These are phyloP conservation scores for Dryas iulia DNA, from an alignment of 1,140 invertebrate species.

Conservation along the genomic window DNA sequence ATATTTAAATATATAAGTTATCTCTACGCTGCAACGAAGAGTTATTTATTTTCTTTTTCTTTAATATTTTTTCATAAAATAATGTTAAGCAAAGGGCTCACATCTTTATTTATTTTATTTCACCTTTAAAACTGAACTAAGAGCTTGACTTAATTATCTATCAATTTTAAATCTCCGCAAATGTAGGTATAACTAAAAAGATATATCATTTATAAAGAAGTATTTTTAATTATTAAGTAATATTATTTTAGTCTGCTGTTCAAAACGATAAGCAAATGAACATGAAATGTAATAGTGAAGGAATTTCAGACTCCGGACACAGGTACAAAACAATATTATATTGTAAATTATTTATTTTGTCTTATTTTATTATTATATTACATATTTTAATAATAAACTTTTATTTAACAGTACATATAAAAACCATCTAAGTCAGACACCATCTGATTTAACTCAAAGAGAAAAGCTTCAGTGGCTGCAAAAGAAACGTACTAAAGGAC, in stretches of 20 bases:
- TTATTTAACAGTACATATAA: constrained; percentile 38
- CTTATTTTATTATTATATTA: not conserved
- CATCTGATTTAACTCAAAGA: constrained; percentile 41
- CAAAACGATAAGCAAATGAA: not conserved
- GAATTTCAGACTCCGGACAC: not conserved
- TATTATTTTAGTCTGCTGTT: not conserved
- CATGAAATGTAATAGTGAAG: not conserved
- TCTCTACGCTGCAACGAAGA: too few species aligned
- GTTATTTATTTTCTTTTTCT: too few species aligned
- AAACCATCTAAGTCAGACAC: constrained; percentile 59
- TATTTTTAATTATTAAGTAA: not conserved
- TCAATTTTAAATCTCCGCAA: not conserved
- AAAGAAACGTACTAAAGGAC: constrained; percentile 72
- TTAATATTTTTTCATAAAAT: too few species aligned
- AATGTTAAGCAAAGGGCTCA: too few species aligned
- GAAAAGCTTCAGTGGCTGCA: constrained; percentile 73
- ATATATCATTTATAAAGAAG: not conserved
- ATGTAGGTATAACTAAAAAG: not conserved
- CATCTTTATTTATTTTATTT: too few species aligned
- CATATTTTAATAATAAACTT: not conserved
- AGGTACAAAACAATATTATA: not conserved
- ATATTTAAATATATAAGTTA: too few species aligned
- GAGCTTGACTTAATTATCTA: too few species aligned
- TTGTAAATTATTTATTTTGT: not conserved
- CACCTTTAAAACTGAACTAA: too few species aligned